Base-by-base conservation (phyloP, 2,888 invertebrate species). In the Eledona agricola region DNA sequence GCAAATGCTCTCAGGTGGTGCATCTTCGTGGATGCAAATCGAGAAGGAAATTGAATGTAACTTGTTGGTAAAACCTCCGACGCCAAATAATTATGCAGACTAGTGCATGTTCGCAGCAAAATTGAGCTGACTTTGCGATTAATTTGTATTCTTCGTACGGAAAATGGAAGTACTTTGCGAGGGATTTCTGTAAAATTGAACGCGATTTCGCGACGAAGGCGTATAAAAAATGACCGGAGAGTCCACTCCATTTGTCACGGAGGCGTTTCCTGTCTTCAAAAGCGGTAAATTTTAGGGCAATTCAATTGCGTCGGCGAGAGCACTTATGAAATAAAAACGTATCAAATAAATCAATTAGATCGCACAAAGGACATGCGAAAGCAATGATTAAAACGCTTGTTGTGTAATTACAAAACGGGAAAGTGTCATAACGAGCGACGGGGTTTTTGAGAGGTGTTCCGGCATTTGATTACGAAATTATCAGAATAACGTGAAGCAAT, bases 1-100 rank as follows among this genome's bases (percentile, higher is more conserved):
- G 15, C 3, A 22, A 34, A 34, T 10, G 20, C 20, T 34, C 34
- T 15, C 13, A 38, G 23, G 23, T 25, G 37, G 5, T 20, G 9
- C 34, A 11, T 38, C 15, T 10, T 23, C 16, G 26, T 38, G 26
- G 26, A 38, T 38, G 37, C 23, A 38, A 38, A 38, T 38, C 37
- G 26, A 25, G 5, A 4, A 15, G 37, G 10, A 22, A 38, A 38
- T 38, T 25, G 25, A 13, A 38, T 34, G 34, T 20, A 34, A 34
- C 34, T 34, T 19, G 19, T 16, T 34, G 34, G 20, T 10, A 34
- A 10, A 12, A 34, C 34, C 11, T 10, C 34, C 11, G 11, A 34
- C 34, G 10, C 4, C 10, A 20, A 34, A 34, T 34, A 34, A 34
- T 20, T 34, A 20, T 34, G 34, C 20, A 6, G 34, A 34, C 19